Conservation (phyloP, 2,797 vertebrate genomes). For the Masticophis lateralis region DNA sequence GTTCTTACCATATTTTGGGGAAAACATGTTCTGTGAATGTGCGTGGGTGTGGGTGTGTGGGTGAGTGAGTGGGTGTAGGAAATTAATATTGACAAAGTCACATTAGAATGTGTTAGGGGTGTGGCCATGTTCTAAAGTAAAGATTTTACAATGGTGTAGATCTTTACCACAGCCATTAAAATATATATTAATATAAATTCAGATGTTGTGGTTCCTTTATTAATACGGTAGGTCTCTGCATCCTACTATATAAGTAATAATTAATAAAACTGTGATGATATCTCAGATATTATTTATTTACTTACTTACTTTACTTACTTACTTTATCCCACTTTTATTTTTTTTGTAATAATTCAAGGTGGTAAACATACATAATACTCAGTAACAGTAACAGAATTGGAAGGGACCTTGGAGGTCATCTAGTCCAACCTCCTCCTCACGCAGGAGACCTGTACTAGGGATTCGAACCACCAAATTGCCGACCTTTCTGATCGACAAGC, state of each 20-base stretch:
- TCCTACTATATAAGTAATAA: not conserved
- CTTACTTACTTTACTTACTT: not conserved
- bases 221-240: not conserved
- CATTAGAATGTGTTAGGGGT: conserved; percentile 8
- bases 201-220: not conserved
- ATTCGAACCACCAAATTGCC: no score
- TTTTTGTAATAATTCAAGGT: not conserved
- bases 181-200: no score
- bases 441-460: no score
- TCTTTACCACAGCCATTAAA: not conserved
- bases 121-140: not conserved
- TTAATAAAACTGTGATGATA: not conserved
- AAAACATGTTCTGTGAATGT: not conserved
- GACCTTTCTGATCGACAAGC: no score
- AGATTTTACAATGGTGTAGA: not conserved
- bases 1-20: not conserved
- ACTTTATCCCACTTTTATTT: not conserved
- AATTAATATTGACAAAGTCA: not conserved
- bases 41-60: no score
- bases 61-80: not conserved
- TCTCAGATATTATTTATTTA: not conserved
- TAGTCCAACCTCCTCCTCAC: no score
- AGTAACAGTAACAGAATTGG: no score
- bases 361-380: not conserved
- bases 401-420: no score